A percentile compares a stretch with the other conserved stretches of the same genome.
phyloP scores from a whole-genome alignment of 2,797 vertebrate genomes.

The Oreonectes daqikongensis region DNA sequence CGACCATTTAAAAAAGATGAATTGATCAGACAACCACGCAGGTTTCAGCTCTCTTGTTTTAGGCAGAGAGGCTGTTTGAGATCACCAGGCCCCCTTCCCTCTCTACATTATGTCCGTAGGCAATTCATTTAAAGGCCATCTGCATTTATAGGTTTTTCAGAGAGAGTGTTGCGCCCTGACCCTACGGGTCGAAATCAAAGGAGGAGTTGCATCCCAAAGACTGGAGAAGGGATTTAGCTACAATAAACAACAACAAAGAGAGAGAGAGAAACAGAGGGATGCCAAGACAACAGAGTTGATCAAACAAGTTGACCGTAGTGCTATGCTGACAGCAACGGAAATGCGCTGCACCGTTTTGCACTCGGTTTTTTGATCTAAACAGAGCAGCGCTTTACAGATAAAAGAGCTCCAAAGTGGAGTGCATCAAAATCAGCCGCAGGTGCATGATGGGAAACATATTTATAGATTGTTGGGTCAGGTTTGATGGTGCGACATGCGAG shows the following conservation, averaged over 20 bases:
- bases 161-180: slow-evolving; percentile 3
- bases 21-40: slow-evolving; percentile 67
- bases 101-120: slow-evolving; percentile 59
- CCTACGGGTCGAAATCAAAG: slow-evolving; percentile 59
- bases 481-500: slow-evolving; percentile 1
- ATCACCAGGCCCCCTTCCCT: slow-evolving; percentile 1
- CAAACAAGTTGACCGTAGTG: slow-evolving; percentile 23
- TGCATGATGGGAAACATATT: slow-evolving; percentile 36
- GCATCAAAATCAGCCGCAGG: slow-evolving; percentile 26
- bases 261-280: slow-evolving; percentile 44
- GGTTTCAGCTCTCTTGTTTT: slow-evolving; percentile 73
- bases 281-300: slow-evolving; percentile 37
- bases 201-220: slow-evolving; percentile 36
- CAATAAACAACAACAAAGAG: slow-evolving; percentile 50
- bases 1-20: slow-evolving; percentile 77
- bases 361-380: slow-evolving; percentile 33
- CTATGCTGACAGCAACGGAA: not conserved
- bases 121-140: slow-evolving; percentile 71
- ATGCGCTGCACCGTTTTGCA: slow-evolving; percentile 9
- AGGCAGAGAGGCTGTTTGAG: slow-evolving; percentile 61
- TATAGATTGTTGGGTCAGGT: slow-evolving; percentile 35
- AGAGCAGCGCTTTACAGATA: slow-evolving; percentile 41
- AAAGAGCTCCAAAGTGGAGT: slow-evolving; percentile 36
- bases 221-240: slow-evolving; percentile 66
- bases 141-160: slow-evolving; percentile 63